These are phyloP conservation scores for Terrapene triunguis DNA, from an alignment of 2,113 vertebrate species.

Conservation along the genomic window DNA sequence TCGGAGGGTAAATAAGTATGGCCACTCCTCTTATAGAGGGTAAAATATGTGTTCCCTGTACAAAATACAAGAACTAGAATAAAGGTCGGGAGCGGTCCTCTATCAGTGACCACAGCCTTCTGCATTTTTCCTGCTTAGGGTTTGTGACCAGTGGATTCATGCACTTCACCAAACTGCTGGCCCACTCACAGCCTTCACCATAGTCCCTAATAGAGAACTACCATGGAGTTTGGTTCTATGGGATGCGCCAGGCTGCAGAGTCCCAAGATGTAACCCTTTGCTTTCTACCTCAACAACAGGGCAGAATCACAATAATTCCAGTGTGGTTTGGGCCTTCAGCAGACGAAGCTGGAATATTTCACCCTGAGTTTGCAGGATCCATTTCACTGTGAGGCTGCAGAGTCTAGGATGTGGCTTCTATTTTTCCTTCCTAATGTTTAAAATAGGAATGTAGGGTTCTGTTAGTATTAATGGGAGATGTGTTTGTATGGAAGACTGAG, in stretches of 20 bases:
- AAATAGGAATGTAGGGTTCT: neutral
- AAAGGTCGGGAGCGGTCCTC: accelerated
- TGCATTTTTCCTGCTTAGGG: accelerated
- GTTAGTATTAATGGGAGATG: neutral
- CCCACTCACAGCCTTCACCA: neutral
- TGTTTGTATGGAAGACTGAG: neutral
- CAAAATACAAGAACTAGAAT: neutral
- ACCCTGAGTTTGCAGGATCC: neutral
- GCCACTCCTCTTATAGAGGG: neutral
- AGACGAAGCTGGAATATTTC: neutral
- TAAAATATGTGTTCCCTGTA: neutral
- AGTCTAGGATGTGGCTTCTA: neutral
- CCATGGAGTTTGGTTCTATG: neutral
- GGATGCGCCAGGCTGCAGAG: accelerated
- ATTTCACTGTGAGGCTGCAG: neutral
- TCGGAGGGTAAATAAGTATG: no score
- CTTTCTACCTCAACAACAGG: neutral
- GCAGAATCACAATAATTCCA: neutral
- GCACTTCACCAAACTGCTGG: neutral
- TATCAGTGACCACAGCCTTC: accelerated
- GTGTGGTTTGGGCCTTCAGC: neutral
- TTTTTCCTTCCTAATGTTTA: neutral
- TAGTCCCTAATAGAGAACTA: neutral
- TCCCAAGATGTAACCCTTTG: neutral
- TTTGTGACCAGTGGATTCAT: neutral